Conservation (phyloP, 2,797 vertebrate species). For the Onychomys leucogaster region DNA sequence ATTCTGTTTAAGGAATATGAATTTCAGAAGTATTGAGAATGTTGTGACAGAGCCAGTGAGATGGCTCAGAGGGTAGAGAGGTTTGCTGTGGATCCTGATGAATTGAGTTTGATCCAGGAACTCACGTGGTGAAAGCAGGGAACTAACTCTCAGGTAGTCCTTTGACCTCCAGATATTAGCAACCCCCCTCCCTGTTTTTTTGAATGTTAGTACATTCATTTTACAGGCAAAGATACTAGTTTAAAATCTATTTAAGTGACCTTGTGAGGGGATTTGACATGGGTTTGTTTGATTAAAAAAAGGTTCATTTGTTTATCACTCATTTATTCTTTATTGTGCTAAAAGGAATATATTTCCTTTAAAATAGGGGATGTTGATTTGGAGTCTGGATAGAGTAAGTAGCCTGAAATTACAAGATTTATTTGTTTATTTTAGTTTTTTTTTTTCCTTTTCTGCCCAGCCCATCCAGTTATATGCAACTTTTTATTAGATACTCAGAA, state of each 20-base stretch:
- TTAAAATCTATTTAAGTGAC: conserved; percentile 54
- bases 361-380: conserved; percentile 31
- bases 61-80: not conserved
- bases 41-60: not conserved
- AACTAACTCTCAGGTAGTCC: not conserved
- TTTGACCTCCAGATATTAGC: not conserved
- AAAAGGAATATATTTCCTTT: conserved; percentile 1
- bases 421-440: not conserved
- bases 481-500: not conserved
- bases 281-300: not conserved
- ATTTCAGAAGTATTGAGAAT: not conserved
- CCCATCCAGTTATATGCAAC: too few relatives aligned
- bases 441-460: too few relatives aligned
- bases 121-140: not conserved
- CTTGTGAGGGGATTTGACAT: conserved; percentile 21
- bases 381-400: not conserved
- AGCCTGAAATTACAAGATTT: conserved; percentile 34
- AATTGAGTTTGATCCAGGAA: not conserved
- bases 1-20: conserved; percentile 1
- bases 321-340: conserved; percentile 1
- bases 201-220: conserved; percentile 12
- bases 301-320: not conserved
- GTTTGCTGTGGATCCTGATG: not conserved
- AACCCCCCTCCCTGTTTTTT: not conserved
- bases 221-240: conserved; percentile 28